Percentiles rank a stretch among this genome's conserved stretches.
These are phyloP conservation scores for Brachypterus glaber DNA, from an alignment of 2,888 invertebrate genomes.

Conservation along the genomic window DNA sequence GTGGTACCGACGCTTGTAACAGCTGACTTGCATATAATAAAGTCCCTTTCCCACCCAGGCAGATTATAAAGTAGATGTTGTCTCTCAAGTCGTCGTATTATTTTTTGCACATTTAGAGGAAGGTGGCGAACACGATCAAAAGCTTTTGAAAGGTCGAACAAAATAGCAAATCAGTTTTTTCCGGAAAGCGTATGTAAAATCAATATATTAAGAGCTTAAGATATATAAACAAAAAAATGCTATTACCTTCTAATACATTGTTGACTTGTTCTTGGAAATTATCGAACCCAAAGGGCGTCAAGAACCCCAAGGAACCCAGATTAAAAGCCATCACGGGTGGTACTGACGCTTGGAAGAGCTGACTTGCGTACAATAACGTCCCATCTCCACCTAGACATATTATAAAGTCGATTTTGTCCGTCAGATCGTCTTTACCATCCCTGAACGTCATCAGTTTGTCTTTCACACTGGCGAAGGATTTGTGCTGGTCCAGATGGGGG, in stretches of 20 bases:
- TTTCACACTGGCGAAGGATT: constrained; percentile 64
- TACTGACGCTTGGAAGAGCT: constrained; percentile 90
- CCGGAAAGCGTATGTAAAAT: no score
- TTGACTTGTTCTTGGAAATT: constrained; percentile 91
- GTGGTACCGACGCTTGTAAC: constrained; percentile 94
- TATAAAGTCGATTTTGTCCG: constrained; percentile 94
- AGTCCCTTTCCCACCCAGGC: constrained; percentile 96
- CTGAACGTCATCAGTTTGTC: constrained; percentile 79
- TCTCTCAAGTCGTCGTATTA: constrained; percentile 94
- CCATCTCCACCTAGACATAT: constrained; percentile 95
- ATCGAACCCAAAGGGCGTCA: constrained; percentile 92
- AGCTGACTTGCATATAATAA: constrained; percentile 87
- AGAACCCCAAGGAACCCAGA: constrained; percentile 89
- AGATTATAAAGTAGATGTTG: constrained; percentile 94
- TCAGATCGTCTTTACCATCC: constrained; percentile 88
- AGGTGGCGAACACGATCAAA: no score
- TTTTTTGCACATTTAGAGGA: no score
- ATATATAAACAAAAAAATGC: no score
- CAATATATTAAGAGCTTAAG: no score
- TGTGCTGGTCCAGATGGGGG: constrained; percentile 61
- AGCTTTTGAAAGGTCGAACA: no score
- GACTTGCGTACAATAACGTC: constrained; percentile 89
- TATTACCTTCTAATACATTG: constrained; percentile 90
- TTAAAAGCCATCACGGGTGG: constrained; percentile 98
- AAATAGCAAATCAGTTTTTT: no score